Evolutionary conservation across 1,140 invertebrate genomes (phyloP).

Genomic region (Tribolium madens): DNA sequence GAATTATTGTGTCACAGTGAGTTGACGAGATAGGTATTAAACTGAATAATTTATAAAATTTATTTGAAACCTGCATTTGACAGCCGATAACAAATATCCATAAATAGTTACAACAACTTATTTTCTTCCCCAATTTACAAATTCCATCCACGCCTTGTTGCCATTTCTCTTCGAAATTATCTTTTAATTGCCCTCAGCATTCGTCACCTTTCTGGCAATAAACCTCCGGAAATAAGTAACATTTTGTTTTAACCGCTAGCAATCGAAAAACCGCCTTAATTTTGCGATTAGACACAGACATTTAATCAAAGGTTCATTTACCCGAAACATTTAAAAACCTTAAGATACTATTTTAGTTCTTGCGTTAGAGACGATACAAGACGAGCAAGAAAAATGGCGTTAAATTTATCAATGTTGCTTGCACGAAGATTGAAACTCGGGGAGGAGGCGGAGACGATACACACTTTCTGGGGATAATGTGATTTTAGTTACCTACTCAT

Average conservation of each 20-base stretch:
- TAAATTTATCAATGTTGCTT: conserved; percentile 62
- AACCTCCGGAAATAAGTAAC: background rate
- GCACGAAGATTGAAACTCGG: conserved; percentile 62
- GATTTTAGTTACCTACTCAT: conserved; percentile 65
- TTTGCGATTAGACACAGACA: conserved; percentile 60
- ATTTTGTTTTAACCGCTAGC: background rate
- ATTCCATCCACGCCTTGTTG: background rate
- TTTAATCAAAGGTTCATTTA: conserved; percentile 58
- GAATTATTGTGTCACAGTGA: too few relatives aligned
- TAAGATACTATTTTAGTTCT: conserved; percentile 61
- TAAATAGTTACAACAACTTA: background rate
- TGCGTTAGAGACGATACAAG: conserved; percentile 60
- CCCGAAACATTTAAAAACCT: conserved; percentile 58
- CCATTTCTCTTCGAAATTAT: background rate
- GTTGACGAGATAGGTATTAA: too few relatives aligned
- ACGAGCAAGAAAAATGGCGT: conserved; percentile 61
- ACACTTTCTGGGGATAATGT: conserved; percentile 61
- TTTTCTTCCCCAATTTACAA: background rate
- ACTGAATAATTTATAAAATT: too few relatives aligned
- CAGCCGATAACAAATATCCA: background rate
- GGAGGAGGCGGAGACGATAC: conserved; percentile 53
- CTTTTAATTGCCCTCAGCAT: background rate
- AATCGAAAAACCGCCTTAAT: conserved; percentile 41
- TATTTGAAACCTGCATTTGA: background rate
- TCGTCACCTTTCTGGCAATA: background rate